A percentile compares a stretch with the other conserved stretches of the same genome.
phyloP scores from a whole-genome alignment of 64 coral and sea anemone species.

The Dendrophyllia cribrosa region DNA sequence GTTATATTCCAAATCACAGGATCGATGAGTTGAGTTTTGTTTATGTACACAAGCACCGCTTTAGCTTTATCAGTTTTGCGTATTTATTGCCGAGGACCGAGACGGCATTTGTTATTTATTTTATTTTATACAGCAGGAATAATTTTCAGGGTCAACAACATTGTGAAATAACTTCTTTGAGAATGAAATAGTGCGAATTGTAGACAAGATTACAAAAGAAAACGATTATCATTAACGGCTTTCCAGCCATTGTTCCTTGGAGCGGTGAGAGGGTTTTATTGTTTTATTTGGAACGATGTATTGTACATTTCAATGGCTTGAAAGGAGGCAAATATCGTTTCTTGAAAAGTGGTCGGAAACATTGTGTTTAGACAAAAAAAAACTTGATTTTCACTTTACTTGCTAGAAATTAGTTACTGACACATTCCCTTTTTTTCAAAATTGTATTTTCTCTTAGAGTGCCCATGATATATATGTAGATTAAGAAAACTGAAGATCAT shows the following conservation, averaged over 20 bases:
- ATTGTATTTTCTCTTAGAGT: no score
- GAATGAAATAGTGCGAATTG: neutral
- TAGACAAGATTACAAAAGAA: neutral
- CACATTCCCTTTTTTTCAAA: no score
- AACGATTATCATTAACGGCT: neutral
- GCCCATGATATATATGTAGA: no score
- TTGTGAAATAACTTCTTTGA: neutral
- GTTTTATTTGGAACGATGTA: neutral
- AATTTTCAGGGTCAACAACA: neutral
- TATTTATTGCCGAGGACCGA: neutral
- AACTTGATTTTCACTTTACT: no score
- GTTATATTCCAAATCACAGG: neutral
- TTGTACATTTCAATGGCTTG: neutral
- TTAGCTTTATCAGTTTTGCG: neutral
- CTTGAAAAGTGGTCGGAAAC: no score
- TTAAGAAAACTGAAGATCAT: no score
- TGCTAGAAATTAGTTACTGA: no score
- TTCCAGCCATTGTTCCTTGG: neutral
- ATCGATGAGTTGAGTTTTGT: neutral
- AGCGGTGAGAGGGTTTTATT: neutral
- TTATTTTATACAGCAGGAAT: neutral
- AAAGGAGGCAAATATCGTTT: no score
- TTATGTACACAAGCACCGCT: neutral
- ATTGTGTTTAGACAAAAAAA: no score
- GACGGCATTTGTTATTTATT: slow-evolving; percentile 37